phyloP scores from a whole-genome alignment of 2,797 vertebrate species.

The Mallotus villosus region DNA sequence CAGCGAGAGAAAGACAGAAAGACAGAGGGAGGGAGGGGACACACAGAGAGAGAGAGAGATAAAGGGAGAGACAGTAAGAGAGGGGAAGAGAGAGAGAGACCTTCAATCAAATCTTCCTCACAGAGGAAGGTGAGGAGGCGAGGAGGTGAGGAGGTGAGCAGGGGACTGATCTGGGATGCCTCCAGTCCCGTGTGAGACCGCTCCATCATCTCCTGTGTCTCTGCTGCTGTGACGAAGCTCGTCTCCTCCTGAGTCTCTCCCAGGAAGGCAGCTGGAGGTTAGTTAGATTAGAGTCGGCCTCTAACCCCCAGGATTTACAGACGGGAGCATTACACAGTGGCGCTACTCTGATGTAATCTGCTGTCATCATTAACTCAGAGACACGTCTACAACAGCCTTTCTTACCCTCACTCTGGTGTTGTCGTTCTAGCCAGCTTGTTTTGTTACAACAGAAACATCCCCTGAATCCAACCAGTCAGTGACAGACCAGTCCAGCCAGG shows the following conservation, averaged over 20 bases:
- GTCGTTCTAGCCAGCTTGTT: no score
- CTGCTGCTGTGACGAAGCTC: no score
- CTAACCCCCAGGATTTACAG: slow-evolving; percentile 7
- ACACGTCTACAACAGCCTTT: neutral
- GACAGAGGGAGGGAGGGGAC: neutral
- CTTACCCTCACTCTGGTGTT: neutral
- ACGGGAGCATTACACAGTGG: neutral
- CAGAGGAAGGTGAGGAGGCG: neutral
- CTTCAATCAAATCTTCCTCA: neutral
- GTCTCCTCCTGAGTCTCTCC: no score
- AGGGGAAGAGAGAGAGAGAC: slow-evolving; percentile 2
- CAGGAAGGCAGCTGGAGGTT: neutral
- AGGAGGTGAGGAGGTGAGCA: no score
- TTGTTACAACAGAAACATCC: no score
- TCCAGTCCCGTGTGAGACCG: neutral
- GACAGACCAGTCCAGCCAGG: no score
- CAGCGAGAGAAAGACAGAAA: neutral
- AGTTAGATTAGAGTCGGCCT: slow-evolving; percentile 4
- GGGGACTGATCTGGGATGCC: neutral
- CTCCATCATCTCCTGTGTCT: no score
- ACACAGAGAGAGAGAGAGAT: neutral
- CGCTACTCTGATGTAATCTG: neutral
- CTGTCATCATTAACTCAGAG: neutral
- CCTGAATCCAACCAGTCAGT: no score
- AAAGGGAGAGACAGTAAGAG: neutral